These are phyloP conservation scores for Colletes collaris DNA, from an alignment of 2,888 invertebrate species.

Conservation along the genomic window DNA sequence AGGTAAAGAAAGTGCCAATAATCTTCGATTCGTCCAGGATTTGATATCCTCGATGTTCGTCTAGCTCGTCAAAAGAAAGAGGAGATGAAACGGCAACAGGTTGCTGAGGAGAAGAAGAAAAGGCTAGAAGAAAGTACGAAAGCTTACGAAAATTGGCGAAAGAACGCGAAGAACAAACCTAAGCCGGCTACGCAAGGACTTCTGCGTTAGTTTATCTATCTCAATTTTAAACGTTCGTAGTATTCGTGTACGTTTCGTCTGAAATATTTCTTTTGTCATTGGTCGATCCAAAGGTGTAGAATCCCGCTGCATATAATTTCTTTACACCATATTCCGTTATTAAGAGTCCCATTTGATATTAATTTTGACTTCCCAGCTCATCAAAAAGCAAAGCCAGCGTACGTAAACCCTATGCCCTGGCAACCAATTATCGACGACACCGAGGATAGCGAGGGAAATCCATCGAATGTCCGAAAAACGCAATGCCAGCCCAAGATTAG, in stretches of 20 bases:
- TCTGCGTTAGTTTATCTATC: slow-evolving; percentile 83
- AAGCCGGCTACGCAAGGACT: slow-evolving; percentile 87
- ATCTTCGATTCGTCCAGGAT: background rate
- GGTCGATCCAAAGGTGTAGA: too few relatives aligned
- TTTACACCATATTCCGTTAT: too few relatives aligned
- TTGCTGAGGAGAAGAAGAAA: slow-evolving; percentile 84
- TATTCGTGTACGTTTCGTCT: background rate
- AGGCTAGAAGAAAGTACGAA: slow-evolving; percentile 84
- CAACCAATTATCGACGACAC: slow-evolving; percentile 81
- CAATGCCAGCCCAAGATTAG: slow-evolving; percentile 47
- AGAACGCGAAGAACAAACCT: slow-evolving; percentile 86
- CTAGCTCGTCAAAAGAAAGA: slow-evolving; percentile 82
- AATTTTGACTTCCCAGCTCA: slow-evolving; percentile 83
- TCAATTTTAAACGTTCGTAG: background rate
- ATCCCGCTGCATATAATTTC: too few relatives aligned
- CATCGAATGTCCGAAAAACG: slow-evolving; percentile 36
- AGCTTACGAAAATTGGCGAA: slow-evolving; percentile 87
- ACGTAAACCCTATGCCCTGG: slow-evolving; percentile 88
- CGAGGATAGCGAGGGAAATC: slow-evolving; percentile 50
- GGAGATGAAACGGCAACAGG: slow-evolving; percentile 83
- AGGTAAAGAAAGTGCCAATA: slow-evolving; percentile 80
- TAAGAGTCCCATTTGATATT: background rate
- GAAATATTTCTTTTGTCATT: too few relatives aligned
- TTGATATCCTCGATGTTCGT: slow-evolving; percentile 3
- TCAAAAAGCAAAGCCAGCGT: slow-evolving; percentile 87